Conservation (phyloP, 64 coral and sea anemone genomes). For the Orbicella faveolata region DNA sequence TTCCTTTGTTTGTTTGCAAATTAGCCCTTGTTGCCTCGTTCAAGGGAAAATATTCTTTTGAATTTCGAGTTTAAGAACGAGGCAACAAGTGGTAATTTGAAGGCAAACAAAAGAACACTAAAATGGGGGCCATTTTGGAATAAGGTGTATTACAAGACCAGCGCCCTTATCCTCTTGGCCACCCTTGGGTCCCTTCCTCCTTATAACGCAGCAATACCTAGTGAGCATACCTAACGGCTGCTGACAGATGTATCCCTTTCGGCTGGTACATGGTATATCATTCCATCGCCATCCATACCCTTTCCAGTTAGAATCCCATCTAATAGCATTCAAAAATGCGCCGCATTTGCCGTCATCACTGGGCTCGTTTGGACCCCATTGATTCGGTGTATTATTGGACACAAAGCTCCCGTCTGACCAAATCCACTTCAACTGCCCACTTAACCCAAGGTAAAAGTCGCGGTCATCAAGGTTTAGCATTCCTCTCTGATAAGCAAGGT, state of each 20-base stretch:
- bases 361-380: slow-evolving; percentile 29
- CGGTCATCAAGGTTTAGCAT: background rate
- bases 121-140: too few relatives aligned
- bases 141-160: too few relatives aligned
- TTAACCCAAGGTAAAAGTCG: slow-evolving; percentile 21
- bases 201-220: background rate
- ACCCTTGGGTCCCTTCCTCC: too few relatives aligned
- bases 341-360: slow-evolving; percentile 36
- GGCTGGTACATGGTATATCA: background rate
- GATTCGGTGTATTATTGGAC: background rate
- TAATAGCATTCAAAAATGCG: slow-evolving; percentile 20
- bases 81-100: too few relatives aligned
- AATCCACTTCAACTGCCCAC: slow-evolving; percentile 8
- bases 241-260: slow-evolving; percentile 27
- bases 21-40: too few relatives aligned
- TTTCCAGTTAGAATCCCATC: slow-evolving; percentile 9
- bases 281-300: slow-evolving; percentile 34
- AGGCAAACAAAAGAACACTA: too few relatives aligned
- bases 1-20: too few relatives aligned
- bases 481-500: background rate
- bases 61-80: too few relatives aligned
- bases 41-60: too few relatives aligned
- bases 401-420: background rate
- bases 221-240: background rate
- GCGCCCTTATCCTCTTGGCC: too few relatives aligned